Base-by-base conservation (phyloP, 1,140 invertebrate genomes). In the Camponotus floridanus region DNA sequence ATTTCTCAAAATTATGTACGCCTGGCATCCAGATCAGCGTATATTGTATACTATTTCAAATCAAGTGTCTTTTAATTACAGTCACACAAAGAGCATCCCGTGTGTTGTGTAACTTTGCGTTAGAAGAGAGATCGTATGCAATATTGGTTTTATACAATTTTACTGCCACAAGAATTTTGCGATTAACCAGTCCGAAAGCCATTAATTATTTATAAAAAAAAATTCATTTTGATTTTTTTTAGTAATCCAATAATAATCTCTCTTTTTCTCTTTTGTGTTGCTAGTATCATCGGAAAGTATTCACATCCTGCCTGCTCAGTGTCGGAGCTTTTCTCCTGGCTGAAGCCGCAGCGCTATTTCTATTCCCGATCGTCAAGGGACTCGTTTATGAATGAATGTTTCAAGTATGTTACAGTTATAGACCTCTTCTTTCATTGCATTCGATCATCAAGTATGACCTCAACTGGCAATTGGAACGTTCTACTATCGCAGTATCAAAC, bases 391-490 rank as follows among this genome's bases (percentile, higher is more conserved):
- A 85, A 78, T 85, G 15, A 76, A 76, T 31, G 62, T 79, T 79
- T 85, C 83, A 76, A 85, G 62, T 59, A 48, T 78, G 33, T 42
- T 62, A 83, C 33, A 81, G 67, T 51, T 61, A 26, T 59, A 70
- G 64, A 48, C 26, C 21, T 33, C 76, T 68, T 26, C 36, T 80
- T 86, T 42, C 64, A 67, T 74, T 36, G 8, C 42, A 0, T 73
- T 42, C 18, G 62, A 68, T 80, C 83, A 78, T 86, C 83, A 88
- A 73, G 48, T 36, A n/a, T 76, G 88, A 88, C 88, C 88, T 89
- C 71, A 76, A 88, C 80, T 57, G 68, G 11, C 76, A 88, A 89
- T 89, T 89, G 76, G 84, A 86, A 1, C 39, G 11, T 36, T 59
- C 13, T 42, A 76, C 61, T 51, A 13, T 76, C 65, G 84, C 64